Evolutionary conservation across 2,113 vertebrate genomes (phyloP).

Genomic region (Baryphthengus martii): DNA sequence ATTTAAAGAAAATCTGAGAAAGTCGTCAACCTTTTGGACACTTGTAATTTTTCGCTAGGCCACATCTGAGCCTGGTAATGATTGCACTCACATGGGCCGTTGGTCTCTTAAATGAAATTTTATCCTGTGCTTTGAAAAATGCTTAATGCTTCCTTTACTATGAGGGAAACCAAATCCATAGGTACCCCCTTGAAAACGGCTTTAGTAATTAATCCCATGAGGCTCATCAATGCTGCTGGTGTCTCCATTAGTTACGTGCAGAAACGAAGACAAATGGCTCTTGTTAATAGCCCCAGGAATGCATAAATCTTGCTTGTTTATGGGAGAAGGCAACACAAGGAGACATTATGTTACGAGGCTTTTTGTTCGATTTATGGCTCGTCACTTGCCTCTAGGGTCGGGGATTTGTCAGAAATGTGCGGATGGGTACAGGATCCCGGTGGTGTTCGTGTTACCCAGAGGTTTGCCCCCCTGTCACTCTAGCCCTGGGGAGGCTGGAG

Average conservation of each 20-base stretch:
- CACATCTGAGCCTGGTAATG: not conserved
- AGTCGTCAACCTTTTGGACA: slow-evolving; percentile 4
- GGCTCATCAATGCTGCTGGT: slow-evolving; percentile 30
- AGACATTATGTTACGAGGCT: not conserved
- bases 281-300: slow-evolving; percentile 49
- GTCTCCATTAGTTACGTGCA: slow-evolving; percentile 41
- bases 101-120: slow-evolving; percentile 63
- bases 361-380: not conserved
- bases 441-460: not conserved
- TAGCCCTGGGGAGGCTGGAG: not conserved
- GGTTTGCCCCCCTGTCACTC: accelerated
- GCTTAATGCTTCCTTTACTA: not conserved
- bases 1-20: slow-evolving; percentile 36
- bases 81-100: slow-evolving; percentile 4
- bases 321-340: slow-evolving; percentile 20
- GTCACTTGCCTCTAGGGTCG: not conserved
- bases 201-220: slow-evolving; percentile 63
- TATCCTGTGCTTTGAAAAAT: slow-evolving; percentile 50
- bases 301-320: slow-evolving; percentile 62
- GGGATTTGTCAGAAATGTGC: not conserved
- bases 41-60: slow-evolving; percentile 27
- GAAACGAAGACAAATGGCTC: slow-evolving; percentile 67
- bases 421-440: not conserved
- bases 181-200: slow-evolving; percentile 24
- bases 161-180: not conserved